Base-by-base conservation (phyloP, 2,797 vertebrate species). In the Leucoraja ocellata region DNA sequence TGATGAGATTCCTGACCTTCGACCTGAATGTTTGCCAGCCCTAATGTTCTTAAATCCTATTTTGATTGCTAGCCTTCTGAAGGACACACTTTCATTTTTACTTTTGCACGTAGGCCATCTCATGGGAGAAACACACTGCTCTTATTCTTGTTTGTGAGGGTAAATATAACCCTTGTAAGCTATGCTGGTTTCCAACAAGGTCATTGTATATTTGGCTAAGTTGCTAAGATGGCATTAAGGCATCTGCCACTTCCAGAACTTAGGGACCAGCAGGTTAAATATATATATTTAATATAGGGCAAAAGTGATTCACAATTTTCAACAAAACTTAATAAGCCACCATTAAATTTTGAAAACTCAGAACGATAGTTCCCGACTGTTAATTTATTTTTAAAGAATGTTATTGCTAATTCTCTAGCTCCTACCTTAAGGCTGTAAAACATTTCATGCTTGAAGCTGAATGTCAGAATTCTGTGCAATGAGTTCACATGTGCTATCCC, bases 21-120 rank as follows among this genome's bases (percentile, higher is more conserved):
- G 36, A 91, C 73, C 90, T 73, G 39, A 71, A 91, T 18, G 25
- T 54, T 91, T 74, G 39, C 32, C 68, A 54, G 32, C 36, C 68
- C 21, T 74, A 91, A 73, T 91, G 23, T 73, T 32, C 68, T 73
- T 54, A 91, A 54, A 91, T 91, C 86, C 86, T 91, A 65, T 91
- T 91, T 91, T 91, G 86, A 91, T 91, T 91, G 65, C 86, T 71
- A 23, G 21, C 16, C 21, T 74, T 91, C 90, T 92, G 71, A 32
- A 92, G 90, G 25, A 76, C 83, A 91, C 63, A 91, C 4, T 46
- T 91, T 68, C 39, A 92, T 92, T 92, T 91, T 73, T 23, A 39
- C 25, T 90, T 91, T 21, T 32, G 25, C 14, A 14, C 61, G 63
- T 65, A 16, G 16, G 32, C 28, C 16, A 73, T 91, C 88, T 91